phyloP scores from a whole-genome alignment of 2,113 vertebrate genomes.

The Pardalotus punctatus region DNA sequence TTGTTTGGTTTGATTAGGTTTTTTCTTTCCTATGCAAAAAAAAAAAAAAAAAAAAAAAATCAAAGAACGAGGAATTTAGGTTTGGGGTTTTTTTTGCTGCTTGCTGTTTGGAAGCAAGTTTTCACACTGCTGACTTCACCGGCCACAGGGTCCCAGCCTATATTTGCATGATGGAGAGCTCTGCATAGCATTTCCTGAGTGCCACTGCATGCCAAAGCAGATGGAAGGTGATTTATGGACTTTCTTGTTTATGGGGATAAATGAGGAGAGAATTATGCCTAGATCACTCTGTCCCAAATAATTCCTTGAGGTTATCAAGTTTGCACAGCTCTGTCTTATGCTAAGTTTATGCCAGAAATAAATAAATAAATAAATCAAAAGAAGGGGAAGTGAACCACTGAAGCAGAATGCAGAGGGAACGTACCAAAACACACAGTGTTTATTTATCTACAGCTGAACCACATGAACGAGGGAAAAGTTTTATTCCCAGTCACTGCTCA shows the following conservation, averaged over 20 bases:
- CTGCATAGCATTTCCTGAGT: background rate
- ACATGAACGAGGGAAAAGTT: background rate
- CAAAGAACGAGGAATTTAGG: background rate
- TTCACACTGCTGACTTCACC: background rate
- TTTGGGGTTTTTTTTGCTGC: background rate
- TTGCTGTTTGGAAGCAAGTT: background rate
- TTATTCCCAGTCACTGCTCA: background rate
- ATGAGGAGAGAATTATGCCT: background rate
- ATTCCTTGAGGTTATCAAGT: conserved; percentile 34
- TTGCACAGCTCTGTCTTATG: background rate
- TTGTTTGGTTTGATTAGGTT: background rate
- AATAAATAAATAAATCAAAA: background rate
- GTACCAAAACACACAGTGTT: background rate
- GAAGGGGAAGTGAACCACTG: background rate
- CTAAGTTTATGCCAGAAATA: background rate
- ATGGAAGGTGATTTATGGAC: conserved; percentile 32
- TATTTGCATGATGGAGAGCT: background rate
- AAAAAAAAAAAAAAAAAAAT: background rate
- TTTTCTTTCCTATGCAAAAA: background rate
- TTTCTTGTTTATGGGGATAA: background rate
- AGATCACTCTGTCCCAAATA: background rate
- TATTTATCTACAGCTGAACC: background rate
- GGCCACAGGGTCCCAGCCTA: background rate
- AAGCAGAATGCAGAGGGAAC: background rate
- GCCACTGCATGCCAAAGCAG: background rate